Base-by-base conservation (phyloP, 2,888 invertebrate species). In the Esperia sulphurella region DNA sequence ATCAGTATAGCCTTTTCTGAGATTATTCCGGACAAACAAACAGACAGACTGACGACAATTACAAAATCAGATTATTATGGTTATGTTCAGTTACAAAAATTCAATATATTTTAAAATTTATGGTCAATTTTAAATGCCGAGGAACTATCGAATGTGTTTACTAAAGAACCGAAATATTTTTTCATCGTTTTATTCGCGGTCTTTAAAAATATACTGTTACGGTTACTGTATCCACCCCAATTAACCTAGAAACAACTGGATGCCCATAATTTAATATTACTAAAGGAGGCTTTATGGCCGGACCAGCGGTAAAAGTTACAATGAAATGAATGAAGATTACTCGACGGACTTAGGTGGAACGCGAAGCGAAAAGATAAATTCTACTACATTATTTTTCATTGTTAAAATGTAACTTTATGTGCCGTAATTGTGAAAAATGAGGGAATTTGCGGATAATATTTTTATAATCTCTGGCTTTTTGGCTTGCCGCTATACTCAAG, bases 241-340 rank as follows among this genome's bases (percentile, higher is more conserved):
- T 77, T 76, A 77, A 68, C 68, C 59, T 54, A 61, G 60, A 64
- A 71, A 69, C 62, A 67, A 63, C 61, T 59, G 61, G 59, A 61
- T 67, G 60, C 53, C 62, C 65, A 66, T 74, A 73, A 74, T 72
- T 77, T 73, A 71, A 71, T 75, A 67, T 67, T 62, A 69, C 65
- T 65, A 59, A 71, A 67, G 57, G 57, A 60, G 60, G 53, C 60
- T 75, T 76, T 74, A 76, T 64, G 55, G 53, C 61, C 57, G 52
- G 45, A 49, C 51, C 49, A 55, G 58, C 53, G 52, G 55, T 56
- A 63, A 65, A 64, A 55, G 61, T 63, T 65, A 61, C 68, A 65
- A 61, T 62, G 57, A 60, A 71, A 68, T 62, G 58, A 69, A 68
- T 63, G 65, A 61, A 65, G 66, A 67, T 65, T 62, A 65, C 55